Evolutionary conservation across 2,888 invertebrate species (phyloP).

Genomic region (Nasonia oneida): DNA sequence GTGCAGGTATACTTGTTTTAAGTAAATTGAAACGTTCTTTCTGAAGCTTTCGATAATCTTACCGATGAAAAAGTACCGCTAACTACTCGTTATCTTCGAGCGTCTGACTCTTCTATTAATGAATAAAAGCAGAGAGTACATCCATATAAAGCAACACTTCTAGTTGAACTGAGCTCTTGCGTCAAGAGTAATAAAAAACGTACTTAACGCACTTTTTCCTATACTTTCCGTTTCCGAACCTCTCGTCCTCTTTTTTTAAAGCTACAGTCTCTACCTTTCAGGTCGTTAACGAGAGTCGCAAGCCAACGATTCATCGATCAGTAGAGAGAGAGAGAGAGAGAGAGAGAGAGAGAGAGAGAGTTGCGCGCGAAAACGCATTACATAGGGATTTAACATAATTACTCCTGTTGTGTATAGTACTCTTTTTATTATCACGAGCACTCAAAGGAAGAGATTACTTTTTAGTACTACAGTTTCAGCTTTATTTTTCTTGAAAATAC

Average conservation of each 20-base stretch:
- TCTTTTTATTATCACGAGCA: slow-evolving; percentile 41
- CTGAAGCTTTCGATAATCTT: background rate
- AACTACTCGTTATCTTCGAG: background rate
- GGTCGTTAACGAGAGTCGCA: slow-evolving; percentile 29
- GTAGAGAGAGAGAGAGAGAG: background rate
- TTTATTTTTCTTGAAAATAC: slow-evolving; percentile 17
- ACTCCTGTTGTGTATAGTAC: background rate
- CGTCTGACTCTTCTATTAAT: background rate
- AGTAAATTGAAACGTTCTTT: background rate
- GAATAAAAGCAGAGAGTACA: background rate
- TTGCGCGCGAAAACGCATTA: slow-evolving; percentile 26
- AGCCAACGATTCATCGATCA: slow-evolving; percentile 42
- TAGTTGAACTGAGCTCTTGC: background rate
- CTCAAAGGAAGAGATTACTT: slow-evolving; percentile 21
- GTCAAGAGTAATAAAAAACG: background rate
- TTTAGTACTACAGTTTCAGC: slow-evolving; percentile 16
- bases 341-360: background rate
- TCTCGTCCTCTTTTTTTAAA: background rate
- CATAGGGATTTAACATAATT: slow-evolving; percentile 44
- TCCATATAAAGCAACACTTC: background rate
- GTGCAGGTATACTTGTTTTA: too few relatives aligned
- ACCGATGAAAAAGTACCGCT: background rate
- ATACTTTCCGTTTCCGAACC: background rate
- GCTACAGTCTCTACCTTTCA: background rate
- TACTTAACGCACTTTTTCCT: background rate